Conservation (phyloP, 1,140 invertebrate genomes). For the Drosophila triauraria region DNA sequence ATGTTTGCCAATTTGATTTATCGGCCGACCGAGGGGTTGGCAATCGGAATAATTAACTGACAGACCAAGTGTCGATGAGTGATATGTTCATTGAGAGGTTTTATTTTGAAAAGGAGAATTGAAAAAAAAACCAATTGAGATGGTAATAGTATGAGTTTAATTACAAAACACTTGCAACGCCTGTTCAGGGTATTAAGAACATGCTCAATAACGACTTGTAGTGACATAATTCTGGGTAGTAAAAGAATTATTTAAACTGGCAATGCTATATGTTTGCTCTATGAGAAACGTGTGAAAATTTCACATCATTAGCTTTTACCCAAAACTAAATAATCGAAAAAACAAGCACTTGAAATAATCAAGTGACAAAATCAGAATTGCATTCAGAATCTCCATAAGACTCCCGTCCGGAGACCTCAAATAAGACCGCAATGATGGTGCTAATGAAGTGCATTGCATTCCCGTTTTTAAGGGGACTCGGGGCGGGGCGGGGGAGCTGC, state of each 20-base stretch:
- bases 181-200: not conserved
- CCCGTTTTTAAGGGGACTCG: constrained; percentile 5
- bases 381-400: constrained; percentile 10
- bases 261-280: not conserved
- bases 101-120: not conserved
- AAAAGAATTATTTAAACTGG: not conserved
- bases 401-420: constrained; percentile 41
- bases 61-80: constrained; percentile 9
- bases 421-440: constrained; percentile 66
- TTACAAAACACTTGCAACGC: not conserved
- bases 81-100: not conserved
- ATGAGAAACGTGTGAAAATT: not conserved
- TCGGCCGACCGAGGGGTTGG: constrained; percentile 23
- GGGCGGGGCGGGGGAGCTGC: not conserved
- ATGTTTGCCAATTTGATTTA: constrained; percentile 74
- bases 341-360: not conserved
- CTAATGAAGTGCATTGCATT: constrained; percentile 76
- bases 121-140: no score
- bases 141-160: not conserved
- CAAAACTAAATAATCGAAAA: not conserved
- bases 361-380: constrained; percentile 3
- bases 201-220: no score
- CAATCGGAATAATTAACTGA: constrained; percentile 62
- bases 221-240: not conserved
- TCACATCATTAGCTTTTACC: not conserved